These are phyloP conservation scores for Petrolisthes cinctipes DNA, from an alignment of 2,888 invertebrate genomes.

Conservation along the genomic window DNA sequence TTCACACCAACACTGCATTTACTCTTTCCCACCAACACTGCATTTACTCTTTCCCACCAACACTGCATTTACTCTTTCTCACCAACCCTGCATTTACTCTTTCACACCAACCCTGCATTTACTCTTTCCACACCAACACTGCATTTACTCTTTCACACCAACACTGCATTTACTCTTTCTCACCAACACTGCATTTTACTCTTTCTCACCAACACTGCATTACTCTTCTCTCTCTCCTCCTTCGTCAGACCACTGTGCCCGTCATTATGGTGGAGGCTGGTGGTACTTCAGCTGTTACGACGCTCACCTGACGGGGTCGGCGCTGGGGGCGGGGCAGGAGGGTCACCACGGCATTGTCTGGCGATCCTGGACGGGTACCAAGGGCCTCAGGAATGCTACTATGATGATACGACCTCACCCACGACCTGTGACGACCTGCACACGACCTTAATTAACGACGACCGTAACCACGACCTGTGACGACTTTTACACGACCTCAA, in stretches of 20 bases:
- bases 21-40: not conserved
- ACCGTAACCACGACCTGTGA: not conserved
- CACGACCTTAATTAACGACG: not conserved
- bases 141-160: too few species aligned
- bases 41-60: not conserved
- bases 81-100: too few species aligned
- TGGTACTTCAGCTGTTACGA: constrained; percentile 62
- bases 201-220: not conserved
- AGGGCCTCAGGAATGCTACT: constrained; percentile 29
- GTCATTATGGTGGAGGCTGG: constrained; percentile 58
- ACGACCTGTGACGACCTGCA: not conserved
- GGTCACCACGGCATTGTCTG: constrained; percentile 40
- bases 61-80: too few species aligned
- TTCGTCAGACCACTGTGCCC: constrained; percentile 54
- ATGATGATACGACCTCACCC: constrained; percentile 52
- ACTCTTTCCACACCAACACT: too few species aligned
- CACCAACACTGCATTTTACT: not conserved
- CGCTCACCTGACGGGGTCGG: constrained; percentile 52
- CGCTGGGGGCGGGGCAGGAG: not conserved
- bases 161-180: too few species aligned
- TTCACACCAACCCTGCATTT: not conserved
- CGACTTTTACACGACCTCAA: not conserved
- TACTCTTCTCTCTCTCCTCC: not conserved
- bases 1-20: too few species aligned
- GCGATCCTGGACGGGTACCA: constrained; percentile 6